A percentile compares a stretch with the other conserved stretches of the same genome.
These are phyloP conservation scores for Achatina immaculata DNA, from an alignment of 1,140 invertebrate genomes.

Conservation along the genomic window DNA sequence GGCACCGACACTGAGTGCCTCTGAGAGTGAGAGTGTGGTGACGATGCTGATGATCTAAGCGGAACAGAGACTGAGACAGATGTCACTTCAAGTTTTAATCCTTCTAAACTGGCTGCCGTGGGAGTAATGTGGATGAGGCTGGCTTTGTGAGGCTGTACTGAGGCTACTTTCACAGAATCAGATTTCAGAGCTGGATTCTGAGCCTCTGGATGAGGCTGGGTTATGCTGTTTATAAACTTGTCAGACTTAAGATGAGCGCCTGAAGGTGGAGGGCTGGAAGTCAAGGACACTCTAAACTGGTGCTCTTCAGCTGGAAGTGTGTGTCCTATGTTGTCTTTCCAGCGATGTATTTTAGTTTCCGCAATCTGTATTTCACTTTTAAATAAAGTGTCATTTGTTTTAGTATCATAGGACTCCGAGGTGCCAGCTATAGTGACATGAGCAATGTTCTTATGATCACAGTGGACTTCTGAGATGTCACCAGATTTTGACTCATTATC, in stretches of 20 bases:
- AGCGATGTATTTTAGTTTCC: background rate
- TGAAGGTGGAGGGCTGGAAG: background rate
- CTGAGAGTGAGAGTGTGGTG: background rate
- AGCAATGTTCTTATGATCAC: background rate
- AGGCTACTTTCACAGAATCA: background rate
- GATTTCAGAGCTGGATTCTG: background rate
- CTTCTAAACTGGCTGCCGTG: background rate
- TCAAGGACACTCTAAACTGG: background rate
- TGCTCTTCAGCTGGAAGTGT: background rate
- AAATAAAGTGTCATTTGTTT: background rate
- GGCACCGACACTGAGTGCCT: background rate
- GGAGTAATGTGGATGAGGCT: background rate
- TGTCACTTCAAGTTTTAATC: conserved; percentile 6
- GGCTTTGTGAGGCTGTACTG: background rate
- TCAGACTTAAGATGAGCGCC: background rate
- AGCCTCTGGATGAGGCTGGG: background rate
- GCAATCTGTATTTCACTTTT: background rate
- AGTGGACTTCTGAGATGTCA: background rate
- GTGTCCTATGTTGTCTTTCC: background rate
- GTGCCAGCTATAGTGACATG: background rate
- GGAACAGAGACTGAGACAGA: background rate
- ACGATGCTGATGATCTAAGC: background rate
- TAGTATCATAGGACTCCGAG: background rate
- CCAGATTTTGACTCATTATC: background rate
- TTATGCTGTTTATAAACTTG: too few relatives aligned